phyloP scores from a whole-genome alignment of 2,888 invertebrate species.

The Synergus gifuensis region DNA sequence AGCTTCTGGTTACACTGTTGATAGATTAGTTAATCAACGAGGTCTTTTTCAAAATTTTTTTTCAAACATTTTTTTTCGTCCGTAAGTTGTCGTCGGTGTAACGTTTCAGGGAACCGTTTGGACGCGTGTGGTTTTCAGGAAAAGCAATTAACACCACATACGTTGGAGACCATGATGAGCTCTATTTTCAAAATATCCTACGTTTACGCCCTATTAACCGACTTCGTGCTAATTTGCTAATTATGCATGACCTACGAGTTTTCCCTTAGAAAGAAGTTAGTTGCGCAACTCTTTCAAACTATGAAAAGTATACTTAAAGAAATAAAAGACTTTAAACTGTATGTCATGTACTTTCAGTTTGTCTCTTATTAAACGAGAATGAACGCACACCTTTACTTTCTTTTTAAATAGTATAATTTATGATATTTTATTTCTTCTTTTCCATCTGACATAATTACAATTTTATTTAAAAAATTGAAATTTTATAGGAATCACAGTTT shows the following conservation, averaged over 20 bases:
- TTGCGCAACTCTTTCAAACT: background rate
- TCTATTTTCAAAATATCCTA: background rate
- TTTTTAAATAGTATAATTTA: no score
- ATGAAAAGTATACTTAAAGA: slow-evolving; percentile 1
- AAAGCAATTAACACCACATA: slow-evolving; percentile 14
- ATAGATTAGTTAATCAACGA: background rate
- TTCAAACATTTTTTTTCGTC: background rate
- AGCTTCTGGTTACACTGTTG: background rate
- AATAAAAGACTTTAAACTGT: background rate
- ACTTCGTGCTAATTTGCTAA: background rate
- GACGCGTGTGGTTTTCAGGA: background rate
- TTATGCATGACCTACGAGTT: background rate
- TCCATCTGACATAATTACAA: no score
- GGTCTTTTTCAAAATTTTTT: background rate
- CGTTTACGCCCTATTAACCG: background rate
- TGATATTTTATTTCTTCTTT: no score
- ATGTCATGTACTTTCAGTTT: background rate
- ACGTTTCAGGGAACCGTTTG: background rate
- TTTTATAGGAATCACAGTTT: no score
- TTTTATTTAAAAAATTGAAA: no score
- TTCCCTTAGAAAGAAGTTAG: background rate
- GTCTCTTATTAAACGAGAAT: no score
- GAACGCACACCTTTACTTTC: no score
- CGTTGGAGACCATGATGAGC: background rate
- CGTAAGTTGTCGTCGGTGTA: background rate